Evolutionary conservation across 2,113 vertebrate genomes (phyloP), one percentile per base, ranked within the genome.

Genomic region (Myiozetetes cayanensis): DNA sequence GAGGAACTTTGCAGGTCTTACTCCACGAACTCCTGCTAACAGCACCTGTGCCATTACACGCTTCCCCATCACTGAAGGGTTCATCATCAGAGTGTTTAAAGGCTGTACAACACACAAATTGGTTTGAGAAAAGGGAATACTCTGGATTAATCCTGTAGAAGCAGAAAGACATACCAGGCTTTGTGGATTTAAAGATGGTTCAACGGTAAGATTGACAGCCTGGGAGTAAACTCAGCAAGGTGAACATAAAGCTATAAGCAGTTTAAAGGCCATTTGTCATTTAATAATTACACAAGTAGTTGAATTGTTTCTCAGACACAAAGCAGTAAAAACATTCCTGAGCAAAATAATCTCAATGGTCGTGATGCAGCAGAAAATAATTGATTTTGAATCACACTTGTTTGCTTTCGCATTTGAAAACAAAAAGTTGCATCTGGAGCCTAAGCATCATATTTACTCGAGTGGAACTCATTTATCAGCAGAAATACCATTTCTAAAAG

Each of bases 41-140:
- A 82, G 91, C 98, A 97, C 97, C 96, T 86, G 96, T 95, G 50
- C 97, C 97, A 86, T 98, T 98, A 97, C 96, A 97, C 9, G 90
- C 94, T 94, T 98, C 98, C 77, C 97, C 98, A 66, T 99, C 99
- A 88, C 98, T 98, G 97, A 98, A 96, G 71, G 91, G 96, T 6
- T 97, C 97, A 90, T 98, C 98, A 84, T 98, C 98, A 96, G 97
- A 97, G 81, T 97, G 94, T 92, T 97, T 98, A 94, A 98, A 85
- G 56, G 97, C 98, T 98, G 98, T 44, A 85, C 70, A 93, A 98
- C 84, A 98, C 12, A 96, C 49, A 98, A 97, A 93, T 83, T 14
- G 80, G 50, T 78, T 94, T 95, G 52, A 97, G 83, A 92, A 97
- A 83, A 96, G 82, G 58, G 55, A 91, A 74, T 13, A 49, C 41